Evolutionary conservation across 1,140 invertebrate genomes (phyloP).

Genomic region (Luehdorfia chinensis): DNA sequence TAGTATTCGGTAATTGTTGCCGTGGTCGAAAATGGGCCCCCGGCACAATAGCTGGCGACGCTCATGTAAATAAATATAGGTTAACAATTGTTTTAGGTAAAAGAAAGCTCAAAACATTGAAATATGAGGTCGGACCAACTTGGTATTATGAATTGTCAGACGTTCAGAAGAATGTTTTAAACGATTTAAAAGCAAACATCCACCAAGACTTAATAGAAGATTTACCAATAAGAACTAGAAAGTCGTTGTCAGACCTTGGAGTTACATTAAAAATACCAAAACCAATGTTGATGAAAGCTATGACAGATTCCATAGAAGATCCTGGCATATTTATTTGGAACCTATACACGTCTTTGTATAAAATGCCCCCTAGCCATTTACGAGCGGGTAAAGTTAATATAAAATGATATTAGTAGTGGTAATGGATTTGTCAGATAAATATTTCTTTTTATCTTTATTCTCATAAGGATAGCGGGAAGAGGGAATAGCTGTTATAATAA

Average conservation of each 20-base stretch:
- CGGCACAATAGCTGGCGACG: no score
- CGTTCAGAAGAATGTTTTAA: slow-evolving; percentile 42
- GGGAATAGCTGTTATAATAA: no score
- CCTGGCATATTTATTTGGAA: slow-evolving; percentile 63
- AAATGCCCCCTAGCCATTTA: slow-evolving; percentile 45
- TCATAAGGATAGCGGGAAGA: no score
- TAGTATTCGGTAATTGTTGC: no score
- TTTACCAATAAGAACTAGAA: slow-evolving; percentile 39
- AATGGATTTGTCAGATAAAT: no score
- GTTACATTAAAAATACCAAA: slow-evolving; percentile 48
- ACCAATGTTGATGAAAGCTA: slow-evolving; percentile 43
- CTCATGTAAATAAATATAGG: no score
- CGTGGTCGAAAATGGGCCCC: no score
- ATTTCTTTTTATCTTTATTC: no score
- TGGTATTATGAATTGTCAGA: slow-evolving; percentile 59
- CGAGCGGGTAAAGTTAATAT: slow-evolving; percentile 26
- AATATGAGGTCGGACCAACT: slow-evolving; percentile 43
- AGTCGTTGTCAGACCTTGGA: slow-evolving; percentile 52
- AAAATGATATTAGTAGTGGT: background rate
- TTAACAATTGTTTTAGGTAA: no score
- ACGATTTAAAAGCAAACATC: slow-evolving; percentile 42
- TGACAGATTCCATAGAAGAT: slow-evolving; percentile 47
- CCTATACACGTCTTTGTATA: slow-evolving; percentile 51
- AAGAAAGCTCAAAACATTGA: slow-evolving; percentile 38
- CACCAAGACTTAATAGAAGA: slow-evolving; percentile 62